Conservation (phyloP, 1,140 invertebrate species). For the Acromyrmex charruanus region DNA sequence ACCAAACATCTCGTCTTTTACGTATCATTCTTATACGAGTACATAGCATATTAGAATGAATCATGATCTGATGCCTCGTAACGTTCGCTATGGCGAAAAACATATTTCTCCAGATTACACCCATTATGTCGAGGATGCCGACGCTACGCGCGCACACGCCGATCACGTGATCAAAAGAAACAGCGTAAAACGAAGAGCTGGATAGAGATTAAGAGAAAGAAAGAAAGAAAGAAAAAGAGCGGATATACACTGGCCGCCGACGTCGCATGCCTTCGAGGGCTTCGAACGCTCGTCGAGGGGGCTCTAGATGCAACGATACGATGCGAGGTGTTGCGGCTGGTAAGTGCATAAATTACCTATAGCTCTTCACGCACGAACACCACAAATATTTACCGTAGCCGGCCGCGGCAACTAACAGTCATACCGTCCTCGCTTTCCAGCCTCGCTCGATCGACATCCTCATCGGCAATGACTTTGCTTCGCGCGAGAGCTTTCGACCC, state of each 20-base stretch:
- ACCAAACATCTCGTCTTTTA: not conserved
- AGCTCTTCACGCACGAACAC: slow-evolving; percentile 51
- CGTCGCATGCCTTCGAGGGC: slow-evolving; percentile 50
- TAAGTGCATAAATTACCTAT: slow-evolving; percentile 63
- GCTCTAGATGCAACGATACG: slow-evolving; percentile 55
- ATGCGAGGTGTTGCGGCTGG: slow-evolving; percentile 49
- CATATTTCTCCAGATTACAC: slow-evolving; percentile 50
- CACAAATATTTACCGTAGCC: slow-evolving; percentile 65
- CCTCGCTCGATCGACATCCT: slow-evolving; percentile 38
- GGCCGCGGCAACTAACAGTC: slow-evolving; percentile 16
- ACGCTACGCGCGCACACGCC: slow-evolving; percentile 31
- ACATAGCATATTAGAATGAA: slow-evolving; percentile 9
- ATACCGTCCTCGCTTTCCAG: slow-evolving; percentile 18
- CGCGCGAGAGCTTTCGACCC: slow-evolving; percentile 43
- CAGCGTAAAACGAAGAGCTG: slow-evolving; percentile 21
- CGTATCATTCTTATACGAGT: not conserved
- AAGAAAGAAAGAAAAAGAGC: not conserved
- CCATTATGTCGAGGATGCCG: slow-evolving; percentile 51
- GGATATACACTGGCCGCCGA: slow-evolving; percentile 51
- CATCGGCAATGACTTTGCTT: slow-evolving; percentile 55
- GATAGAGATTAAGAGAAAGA: slow-evolving; percentile 1
- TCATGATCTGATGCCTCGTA: slow-evolving; percentile 13
- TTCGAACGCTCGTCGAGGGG: slow-evolving; percentile 27
- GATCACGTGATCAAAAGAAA: slow-evolving; percentile 48
- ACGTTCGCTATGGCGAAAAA: slow-evolving; percentile 15